phyloP scores from a whole-genome alignment of 2,113 vertebrate genomes.

The Zeus faber region DNA sequence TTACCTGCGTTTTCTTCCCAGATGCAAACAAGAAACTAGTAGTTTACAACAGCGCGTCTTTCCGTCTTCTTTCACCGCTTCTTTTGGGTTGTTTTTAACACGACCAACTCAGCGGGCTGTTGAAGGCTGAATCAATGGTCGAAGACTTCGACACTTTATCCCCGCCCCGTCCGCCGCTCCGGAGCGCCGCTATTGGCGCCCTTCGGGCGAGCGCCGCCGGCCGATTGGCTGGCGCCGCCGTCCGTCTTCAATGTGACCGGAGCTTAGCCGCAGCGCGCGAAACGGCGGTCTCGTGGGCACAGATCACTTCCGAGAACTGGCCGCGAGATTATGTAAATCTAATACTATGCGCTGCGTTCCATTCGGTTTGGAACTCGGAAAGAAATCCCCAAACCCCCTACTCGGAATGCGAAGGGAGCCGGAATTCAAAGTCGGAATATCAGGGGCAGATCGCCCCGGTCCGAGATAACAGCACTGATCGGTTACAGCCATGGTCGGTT shows the following conservation, averaged over 20 bases:
- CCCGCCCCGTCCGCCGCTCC: conserved; percentile 56
- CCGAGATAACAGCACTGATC: too few species aligned
- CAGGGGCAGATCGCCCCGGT: too few species aligned
- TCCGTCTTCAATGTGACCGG: conserved; percentile 57
- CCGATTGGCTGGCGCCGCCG: conserved; percentile 42
- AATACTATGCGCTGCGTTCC: too few species aligned
- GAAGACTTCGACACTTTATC: conserved; percentile 74
- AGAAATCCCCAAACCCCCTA: too few species aligned
- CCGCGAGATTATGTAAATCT: conserved; percentile 66
- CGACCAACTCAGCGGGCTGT: conserved; percentile 48
- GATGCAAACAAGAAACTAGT: conserved; percentile 37
- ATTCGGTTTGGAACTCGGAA: too few species aligned
- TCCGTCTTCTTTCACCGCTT: too few species aligned
- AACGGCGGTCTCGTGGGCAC: conserved; percentile 73
- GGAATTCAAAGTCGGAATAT: too few species aligned
- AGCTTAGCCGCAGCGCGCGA: conserved; percentile 78
- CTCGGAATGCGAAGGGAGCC: too few species aligned
- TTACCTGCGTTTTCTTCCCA: conserved; percentile 60
- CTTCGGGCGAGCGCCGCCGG: fast-evolving
- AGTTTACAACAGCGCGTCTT: too few species aligned
- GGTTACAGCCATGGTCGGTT: too few species aligned
- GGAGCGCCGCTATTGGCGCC: conserved; percentile 42
- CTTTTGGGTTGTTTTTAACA: too few species aligned
- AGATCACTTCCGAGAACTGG: conserved; percentile 31
- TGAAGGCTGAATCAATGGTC: conserved; percentile 73